phyloP scores from a whole-genome alignment of 2,888 invertebrate genomes.

The Sphinx pinastri region DNA sequence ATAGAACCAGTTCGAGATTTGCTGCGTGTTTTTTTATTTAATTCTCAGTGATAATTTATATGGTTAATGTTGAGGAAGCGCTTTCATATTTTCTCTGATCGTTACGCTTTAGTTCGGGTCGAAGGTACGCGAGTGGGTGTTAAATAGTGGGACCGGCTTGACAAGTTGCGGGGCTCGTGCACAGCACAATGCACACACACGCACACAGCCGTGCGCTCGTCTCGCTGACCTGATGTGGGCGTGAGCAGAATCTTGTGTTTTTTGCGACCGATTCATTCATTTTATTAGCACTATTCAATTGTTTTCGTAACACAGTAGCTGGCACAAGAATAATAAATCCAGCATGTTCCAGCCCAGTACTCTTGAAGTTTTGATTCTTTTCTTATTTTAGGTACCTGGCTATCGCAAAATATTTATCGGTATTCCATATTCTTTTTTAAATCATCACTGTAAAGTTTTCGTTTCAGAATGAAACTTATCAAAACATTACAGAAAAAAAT shows the following conservation, averaged over 20 bases:
- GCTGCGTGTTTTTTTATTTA: conserved; percentile 34
- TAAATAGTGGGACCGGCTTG: conserved; percentile 71
- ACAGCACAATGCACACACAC: conserved; percentile 57
- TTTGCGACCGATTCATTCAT: conserved; percentile 24
- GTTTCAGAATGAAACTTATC: too few species aligned
- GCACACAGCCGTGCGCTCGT: conserved; percentile 34
- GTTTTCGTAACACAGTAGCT: conserved; percentile 12
- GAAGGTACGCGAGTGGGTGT: conserved; percentile 67
- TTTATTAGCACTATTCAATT: conserved; percentile 21
- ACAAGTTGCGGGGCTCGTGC: conserved; percentile 53
- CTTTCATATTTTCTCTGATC: conserved; percentile 11
- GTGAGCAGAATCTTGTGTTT: conserved; percentile 32
- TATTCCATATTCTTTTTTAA: too few species aligned
- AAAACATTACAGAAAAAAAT: too few species aligned
- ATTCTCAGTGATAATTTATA: conserved; percentile 39
- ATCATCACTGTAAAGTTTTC: too few species aligned
- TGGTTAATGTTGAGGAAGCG: background rate
- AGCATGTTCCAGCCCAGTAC: background rate
- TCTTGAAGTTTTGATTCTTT: too few species aligned
- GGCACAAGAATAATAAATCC: background rate
- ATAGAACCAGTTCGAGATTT: conserved; percentile 42
- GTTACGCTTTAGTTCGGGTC: conserved; percentile 51
- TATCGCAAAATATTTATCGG: too few species aligned
- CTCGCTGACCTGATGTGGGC: conserved; percentile 40
- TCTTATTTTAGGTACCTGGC: too few species aligned